Base-by-base conservation (phyloP, 2,888 invertebrate genomes). In the Nomada hirtipes region DNA sequence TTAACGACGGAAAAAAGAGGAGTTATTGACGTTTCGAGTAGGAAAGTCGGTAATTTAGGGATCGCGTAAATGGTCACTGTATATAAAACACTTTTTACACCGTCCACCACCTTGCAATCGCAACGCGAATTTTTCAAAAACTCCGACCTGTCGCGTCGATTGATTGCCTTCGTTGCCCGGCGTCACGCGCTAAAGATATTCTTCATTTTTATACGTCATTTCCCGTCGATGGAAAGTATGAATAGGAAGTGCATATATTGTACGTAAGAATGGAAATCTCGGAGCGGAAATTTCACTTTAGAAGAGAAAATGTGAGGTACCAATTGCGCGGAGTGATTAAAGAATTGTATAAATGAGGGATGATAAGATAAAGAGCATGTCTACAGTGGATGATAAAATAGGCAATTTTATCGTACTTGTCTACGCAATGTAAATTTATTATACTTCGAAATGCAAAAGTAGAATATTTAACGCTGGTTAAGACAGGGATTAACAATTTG, bases 121-220 rank as follows among this genome's bases (percentile, higher is more conserved):
- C 23, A 13, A 10, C 15, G 15, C 26, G 50, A 71, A 65, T 83
- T 85, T 86, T 82, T 79, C 2, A 52, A 50, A 73, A 82, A 85
- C 55, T 63, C 23, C 65, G 29, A 15, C 55, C 72, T 59, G 78
- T 71, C 81, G 78, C 60, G 63, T 42, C 68, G 76, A 84, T 88
- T 81, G 87, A 84, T 88, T 88, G 82, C 86, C 84, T 88, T 88
- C 84, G 89, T 88, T 88, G 75, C 64, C 44, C 36, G 26, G 71
- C 57, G 76, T 82, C 89, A 88, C 89, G 82, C 75, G 26, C n/a
- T n/a, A 10, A 13, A 4, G 20, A 20, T 75, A 36, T 61, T 47
- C 60, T 55, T 60, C 47, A 13, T 60, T 60, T 73, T 65, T 73
- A 52, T 29, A 1, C 44, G 13, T 55, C 13, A 55, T 26, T 20